Base-by-base conservation (phyloP, 2,797 vertebrate genomes). In the Trematomus bernacchii region DNA sequence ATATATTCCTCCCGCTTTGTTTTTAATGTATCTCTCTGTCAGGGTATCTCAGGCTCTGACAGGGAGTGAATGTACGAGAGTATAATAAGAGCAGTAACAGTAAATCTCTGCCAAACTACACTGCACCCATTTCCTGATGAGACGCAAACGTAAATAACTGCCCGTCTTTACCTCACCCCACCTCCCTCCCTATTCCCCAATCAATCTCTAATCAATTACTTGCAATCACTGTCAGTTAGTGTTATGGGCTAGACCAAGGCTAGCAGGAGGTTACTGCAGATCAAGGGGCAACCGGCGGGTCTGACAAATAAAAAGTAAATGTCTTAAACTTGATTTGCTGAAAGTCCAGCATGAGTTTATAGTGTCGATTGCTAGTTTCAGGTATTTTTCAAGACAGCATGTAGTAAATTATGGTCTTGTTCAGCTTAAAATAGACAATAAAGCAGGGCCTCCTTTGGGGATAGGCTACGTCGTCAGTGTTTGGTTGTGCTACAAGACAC, bases 161-260 rank as follows among this genome's bases (percentile, higher is more conserved):
- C 47, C 60, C 11, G 0, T n/a, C 62, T 46, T 11, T 43, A 52
- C 48, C 60, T 85, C 74, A 13, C 43, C 64, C 33, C 46, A 51
- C 66, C 16, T 69, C 75, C 66, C 42, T 75, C 69, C 53, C 70
- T 57, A 42, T 62, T 19, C 46, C 46, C 66, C 73, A 83, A 81
- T 92, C 87, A 87, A 85, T 89, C 63, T 65, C 55, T 13, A 80
- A 88, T 92, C 86, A 87, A 82, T 92, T 79, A 80, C 65, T 27
- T 51, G 48, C 79, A 76, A 84, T 91, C 46, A 69, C 81, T 68
- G 77, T 82, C 74, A 61, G 68, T 1, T 46, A 68, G 43, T 65
- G 58, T 73, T 66, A 50, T 21, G 19, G 48, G 66, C 58, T 69
- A 52, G 68, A 43, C 55, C 61, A 43, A 9, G 21, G 30, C 46